Evolutionary conservation across 2,113 vertebrate genomes (phyloP).

Genomic region (Mus musculus): DNA sequence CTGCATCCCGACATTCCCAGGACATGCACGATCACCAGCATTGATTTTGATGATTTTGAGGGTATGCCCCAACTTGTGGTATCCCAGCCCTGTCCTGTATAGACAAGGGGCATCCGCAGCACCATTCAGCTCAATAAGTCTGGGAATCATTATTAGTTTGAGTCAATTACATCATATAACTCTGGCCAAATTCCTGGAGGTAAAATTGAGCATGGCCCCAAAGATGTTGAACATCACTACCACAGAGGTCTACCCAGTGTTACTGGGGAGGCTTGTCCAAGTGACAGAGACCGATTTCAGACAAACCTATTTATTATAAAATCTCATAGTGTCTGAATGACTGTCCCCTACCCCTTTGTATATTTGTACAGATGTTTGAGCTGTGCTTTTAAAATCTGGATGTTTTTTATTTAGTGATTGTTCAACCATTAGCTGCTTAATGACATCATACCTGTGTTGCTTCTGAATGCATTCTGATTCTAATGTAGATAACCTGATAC

Average conservation of each 20-base stretch:
- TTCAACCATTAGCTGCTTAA: constrained; percentile 78
- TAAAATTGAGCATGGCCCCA: constrained; percentile 80
- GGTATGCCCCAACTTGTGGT: constrained; percentile 51
- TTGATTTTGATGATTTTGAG: constrained; percentile 81
- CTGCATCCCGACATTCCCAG: constrained; percentile 85
- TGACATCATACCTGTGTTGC: constrained; percentile 66
- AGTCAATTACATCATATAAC: constrained; percentile 80
- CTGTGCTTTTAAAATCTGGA: constrained; percentile 79
- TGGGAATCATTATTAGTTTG: constrained; percentile 77
- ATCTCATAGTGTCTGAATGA: constrained; percentile 62
- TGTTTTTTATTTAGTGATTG: constrained; percentile 79
- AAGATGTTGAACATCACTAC: constrained; percentile 29
- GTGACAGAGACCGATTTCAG: constrained; percentile 74
- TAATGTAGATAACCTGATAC: constrained; percentile 70
- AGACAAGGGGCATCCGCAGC: constrained; percentile 57
- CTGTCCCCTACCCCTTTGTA: constrained; percentile 79
- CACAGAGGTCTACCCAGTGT: neutral
- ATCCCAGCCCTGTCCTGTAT: constrained; percentile 74
- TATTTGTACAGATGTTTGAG: constrained; percentile 78
- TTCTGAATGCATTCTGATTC: constrained; percentile 75
- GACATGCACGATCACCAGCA: constrained; percentile 85
- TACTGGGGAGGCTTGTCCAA: constrained; percentile 62
- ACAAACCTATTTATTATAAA: constrained; percentile 74
- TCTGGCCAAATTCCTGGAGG: constrained; percentile 82
- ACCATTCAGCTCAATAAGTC: constrained; percentile 62